phyloP scores from a whole-genome alignment of 2,797 vertebrate species.

The Bryconaethiops microstoma region DNA sequence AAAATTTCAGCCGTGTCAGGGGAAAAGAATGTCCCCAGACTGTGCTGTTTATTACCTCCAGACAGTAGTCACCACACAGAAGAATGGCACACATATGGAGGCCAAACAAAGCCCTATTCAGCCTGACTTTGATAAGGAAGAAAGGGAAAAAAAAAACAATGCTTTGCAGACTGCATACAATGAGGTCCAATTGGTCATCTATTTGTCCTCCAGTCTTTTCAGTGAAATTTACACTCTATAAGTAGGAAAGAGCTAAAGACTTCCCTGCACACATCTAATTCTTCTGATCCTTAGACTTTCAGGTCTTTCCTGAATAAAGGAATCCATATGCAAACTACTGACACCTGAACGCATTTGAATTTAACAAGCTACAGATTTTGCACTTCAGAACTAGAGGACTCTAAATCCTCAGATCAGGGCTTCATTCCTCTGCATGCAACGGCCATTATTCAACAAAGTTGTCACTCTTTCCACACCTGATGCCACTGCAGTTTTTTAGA shows the following conservation, averaged over 20 bases:
- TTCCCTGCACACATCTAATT: neutral
- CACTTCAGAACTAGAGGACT: constrained; percentile 13
- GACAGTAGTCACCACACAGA: constrained; percentile 16
- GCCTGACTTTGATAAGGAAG: constrained; percentile 16
- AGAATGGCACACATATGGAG: constrained; percentile 35
- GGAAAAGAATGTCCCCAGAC: constrained; percentile 40
- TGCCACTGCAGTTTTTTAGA: constrained; percentile 39
- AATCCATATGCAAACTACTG: constrained; percentile 38
- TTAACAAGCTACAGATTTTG: constrained; percentile 43
- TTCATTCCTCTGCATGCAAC: constrained; percentile 26
- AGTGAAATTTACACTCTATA: constrained; percentile 22
- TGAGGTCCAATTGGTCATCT: constrained; percentile 21
- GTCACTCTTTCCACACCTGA: constrained; percentile 46
- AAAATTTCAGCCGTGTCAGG: constrained; percentile 38
- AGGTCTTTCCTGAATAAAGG: constrained; percentile 30
- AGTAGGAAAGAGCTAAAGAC: neutral
- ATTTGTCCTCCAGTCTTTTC: neutral
- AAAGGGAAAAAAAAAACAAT: constrained; percentile 15
- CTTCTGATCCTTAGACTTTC: constrained; percentile 5
- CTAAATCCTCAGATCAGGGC: constrained; percentile 21
- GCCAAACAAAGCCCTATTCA: constrained; percentile 33
- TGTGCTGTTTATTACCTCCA: constrained; percentile 38
- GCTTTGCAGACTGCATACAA: neutral
- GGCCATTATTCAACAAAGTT: constrained; percentile 30
- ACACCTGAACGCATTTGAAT: constrained; percentile 13